Percentiles rank a stretch among this genome's conserved stretches.
Evolutionary conservation across 1,140 invertebrate genomes (phyloP).

Genomic region (Pteromalus puparum): DNA sequence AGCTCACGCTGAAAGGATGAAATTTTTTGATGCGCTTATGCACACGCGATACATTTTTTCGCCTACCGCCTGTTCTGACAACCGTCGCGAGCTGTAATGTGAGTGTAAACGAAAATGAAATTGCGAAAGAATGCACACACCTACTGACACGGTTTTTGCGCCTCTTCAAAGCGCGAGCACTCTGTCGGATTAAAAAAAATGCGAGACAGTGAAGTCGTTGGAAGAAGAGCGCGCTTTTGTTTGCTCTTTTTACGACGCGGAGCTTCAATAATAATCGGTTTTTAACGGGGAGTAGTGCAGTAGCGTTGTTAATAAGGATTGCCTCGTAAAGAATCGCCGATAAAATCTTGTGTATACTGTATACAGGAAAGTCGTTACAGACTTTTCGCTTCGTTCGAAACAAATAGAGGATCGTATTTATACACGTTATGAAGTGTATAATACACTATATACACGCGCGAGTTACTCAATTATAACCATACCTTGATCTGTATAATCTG

Average conservation of each 20-base stretch:
- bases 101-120: not conserved
- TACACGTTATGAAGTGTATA: too few species aligned
- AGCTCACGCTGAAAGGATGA: not conserved
- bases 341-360: not conserved
- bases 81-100: not conserved
- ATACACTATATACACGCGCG: too few species aligned
- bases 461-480: not conserved
- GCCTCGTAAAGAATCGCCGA: not conserved
- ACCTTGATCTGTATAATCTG: conserved; percentile 9
- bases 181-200: conserved; percentile 19
- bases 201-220: not conserved
- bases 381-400: too few species aligned
- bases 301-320: not conserved
- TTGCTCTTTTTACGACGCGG: not conserved
- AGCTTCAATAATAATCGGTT: not conserved
- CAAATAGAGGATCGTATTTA: too few species aligned
- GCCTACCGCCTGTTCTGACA: too few species aligned
- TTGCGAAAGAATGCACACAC: conserved; percentile 9
- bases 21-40: not conserved
- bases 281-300: not conserved
- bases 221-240: not conserved
- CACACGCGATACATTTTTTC: not conserved
- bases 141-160: conserved; percentile 27
- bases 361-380: too few species aligned
- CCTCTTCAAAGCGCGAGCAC: not conserved